Base-by-base conservation (phyloP, 2,113 vertebrate species). In the Rhombomys opimus region DNA sequence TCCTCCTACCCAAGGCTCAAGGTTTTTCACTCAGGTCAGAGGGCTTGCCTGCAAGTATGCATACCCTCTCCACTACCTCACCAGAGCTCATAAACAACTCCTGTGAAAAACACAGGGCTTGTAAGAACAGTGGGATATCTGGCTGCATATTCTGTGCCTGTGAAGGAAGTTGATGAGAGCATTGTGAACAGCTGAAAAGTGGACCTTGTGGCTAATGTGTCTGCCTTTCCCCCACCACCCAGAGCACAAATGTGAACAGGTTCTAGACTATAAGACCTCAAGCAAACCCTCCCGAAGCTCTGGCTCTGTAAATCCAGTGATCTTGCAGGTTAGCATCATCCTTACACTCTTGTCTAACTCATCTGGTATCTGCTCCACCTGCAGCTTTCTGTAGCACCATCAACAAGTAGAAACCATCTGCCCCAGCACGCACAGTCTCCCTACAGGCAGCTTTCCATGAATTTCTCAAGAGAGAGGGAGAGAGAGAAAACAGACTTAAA, bases 331-430 rank as follows among this genome's bases (percentile, higher is more conserved):
- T 81, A 92, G 52, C 32, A 75, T 9, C 93, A 68, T 73, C 70
- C 80, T 95, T 27, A 32, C 50, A 50, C 5, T 70, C 20, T 15
- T 85, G 90, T 75, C 70, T 57, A 59, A 46, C 77, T 13, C 52
- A 80, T 41, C 77, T 89, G 87, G 52, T 85, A 86, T 94, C 82
- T 95, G 93, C 7, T 77, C 22, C 87, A 93, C 78, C 46, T 75
- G 85, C 82, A 94, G 67, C 32, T 94, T 95, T 86, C 73, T 86
- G 8, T 38, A 38, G 84, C 23, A 63, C 46, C 25, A 67, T 57
- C 18, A 25, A 70, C 80, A 90, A 95, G 89, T 95, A 92, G 80
- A 76, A 7, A 41, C 75, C 80, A 96, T 96, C 94, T 97, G 94
- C n/a, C 54, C 92, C 65, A 41, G 9, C 82, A 67, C 88, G 46